Conservation (phyloP, 2,797 vertebrate genomes). For the Erithacus rubecula region DNA sequence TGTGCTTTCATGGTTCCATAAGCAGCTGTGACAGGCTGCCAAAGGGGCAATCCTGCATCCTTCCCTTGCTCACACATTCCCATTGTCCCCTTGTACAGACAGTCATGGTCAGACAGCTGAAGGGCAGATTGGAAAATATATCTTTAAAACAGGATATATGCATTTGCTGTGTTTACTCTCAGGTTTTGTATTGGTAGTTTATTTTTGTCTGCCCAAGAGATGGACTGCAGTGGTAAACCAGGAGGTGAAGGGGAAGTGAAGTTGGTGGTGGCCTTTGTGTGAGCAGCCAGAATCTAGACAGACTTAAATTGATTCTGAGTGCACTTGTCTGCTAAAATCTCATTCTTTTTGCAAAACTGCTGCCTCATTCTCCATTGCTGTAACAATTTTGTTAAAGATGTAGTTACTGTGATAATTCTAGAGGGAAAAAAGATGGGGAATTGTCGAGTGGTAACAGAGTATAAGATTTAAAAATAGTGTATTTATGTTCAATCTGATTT, state of each 20-base stretch:
- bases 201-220: background rate
- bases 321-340: background rate
- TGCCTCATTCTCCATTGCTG: background rate
- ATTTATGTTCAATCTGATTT: background rate
- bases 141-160: background rate
- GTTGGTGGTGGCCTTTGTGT: background rate
- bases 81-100: background rate
- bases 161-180: background rate
- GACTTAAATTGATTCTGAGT: background rate
- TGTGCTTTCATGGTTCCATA: background rate
- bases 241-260: background rate
- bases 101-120: rapidly evolving
- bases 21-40: background rate
- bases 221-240: background rate
- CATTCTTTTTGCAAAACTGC: background rate
- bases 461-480: background rate
- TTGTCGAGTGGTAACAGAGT: background rate
- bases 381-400: background rate
- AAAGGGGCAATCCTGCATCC: background rate
- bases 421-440: background rate
- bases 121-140: background rate
- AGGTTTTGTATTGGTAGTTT: background rate
- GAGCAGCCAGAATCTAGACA: background rate
- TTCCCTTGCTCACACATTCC: background rate
- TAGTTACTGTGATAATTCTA: background rate